phyloP scores from a whole-genome alignment of 2,113 vertebrate genomes.

The Aix galericulata region DNA sequence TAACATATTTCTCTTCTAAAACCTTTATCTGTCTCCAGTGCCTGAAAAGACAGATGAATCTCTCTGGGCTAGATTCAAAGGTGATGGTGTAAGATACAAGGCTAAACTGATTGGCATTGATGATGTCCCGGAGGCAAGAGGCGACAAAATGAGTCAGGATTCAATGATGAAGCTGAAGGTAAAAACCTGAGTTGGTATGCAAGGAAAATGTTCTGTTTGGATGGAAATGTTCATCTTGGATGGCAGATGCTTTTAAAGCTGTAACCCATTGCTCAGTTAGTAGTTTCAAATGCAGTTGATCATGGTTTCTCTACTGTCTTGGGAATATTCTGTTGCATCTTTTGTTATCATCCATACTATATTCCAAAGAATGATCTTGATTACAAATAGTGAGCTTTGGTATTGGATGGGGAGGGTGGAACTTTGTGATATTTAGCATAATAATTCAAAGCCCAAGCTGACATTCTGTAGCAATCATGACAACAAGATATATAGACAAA shows the following conservation, averaged over 20 bases:
- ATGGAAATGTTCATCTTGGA: neutral
- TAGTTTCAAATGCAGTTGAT: neutral
- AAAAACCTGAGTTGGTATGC: neutral
- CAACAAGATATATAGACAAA: neutral
- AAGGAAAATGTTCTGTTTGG: neutral
- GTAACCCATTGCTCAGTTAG: neutral
- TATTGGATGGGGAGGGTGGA: neutral
- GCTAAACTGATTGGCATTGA: constrained; percentile 95
- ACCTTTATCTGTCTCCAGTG: constrained; percentile 67
- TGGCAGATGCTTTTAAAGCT: neutral
- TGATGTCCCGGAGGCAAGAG: constrained; percentile 90
- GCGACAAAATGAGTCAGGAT: constrained; percentile 98
- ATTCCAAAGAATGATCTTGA: neutral
- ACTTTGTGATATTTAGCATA: neutral
- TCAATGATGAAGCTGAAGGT: constrained; percentile 99
- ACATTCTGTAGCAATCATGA: neutral
- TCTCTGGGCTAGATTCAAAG: constrained; percentile 91
- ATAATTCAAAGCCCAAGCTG: neutral
- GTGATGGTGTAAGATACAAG: constrained; percentile 94
- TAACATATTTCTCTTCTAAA: neutral
- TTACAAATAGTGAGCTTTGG: neutral
- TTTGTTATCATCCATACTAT: neutral
- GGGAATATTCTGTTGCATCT: neutral
- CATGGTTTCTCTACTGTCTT: neutral
- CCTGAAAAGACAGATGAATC: constrained; percentile 93